Base-by-base conservation (phyloP, 1,140 invertebrate species). In the Hesperophylax magnus region DNA sequence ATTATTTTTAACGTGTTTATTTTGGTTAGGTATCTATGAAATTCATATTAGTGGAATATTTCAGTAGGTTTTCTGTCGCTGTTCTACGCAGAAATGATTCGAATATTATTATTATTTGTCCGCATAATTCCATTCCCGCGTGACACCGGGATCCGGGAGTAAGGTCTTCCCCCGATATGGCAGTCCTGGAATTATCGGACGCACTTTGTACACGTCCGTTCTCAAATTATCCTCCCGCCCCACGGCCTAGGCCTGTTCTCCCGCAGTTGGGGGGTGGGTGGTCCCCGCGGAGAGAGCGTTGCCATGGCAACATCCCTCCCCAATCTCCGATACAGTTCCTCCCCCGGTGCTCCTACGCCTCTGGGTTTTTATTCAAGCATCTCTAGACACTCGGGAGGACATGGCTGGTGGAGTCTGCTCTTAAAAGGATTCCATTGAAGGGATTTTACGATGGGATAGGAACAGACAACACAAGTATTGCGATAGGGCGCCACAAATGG, bases 261-360 rank as follows among this genome's bases (percentile, higher is more conserved):
- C 17, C 17, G n/a, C 31, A 39, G n/a, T 11, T n/a, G 39, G 18
- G 67, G 39, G 14, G 69, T 15, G 71, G 53, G 71, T 56, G 56
- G 75, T 39, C 56, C 58, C 4, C 20, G 76, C 39, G 76, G 58
- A 47, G 31, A 61, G 22, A 20, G 18, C 74, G 72, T 76, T 58
- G 72, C 72, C 72, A 76, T 61, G 72, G 72, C 72, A 20, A 60
- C 52, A 15, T 14, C 56, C 83, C 84, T 76, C 83, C 84, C 84
- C 85, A 84, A 69, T 83, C 84, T 71, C 63, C 39, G 69, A 54
- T 34, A 15, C 31, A 27, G 31, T 4, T 47, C 39, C 39, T 7
- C 39, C 39, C 39, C 11, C 39, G 39, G 11, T 47, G 39, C 11
- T 6, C 6, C n/a, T 9, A 31, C 31, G 65, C 24, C n/a, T 20